These are phyloP conservation scores for Bedellia somnulentella DNA, from an alignment of 2,888 invertebrate genomes.

Conservation along the genomic window DNA sequence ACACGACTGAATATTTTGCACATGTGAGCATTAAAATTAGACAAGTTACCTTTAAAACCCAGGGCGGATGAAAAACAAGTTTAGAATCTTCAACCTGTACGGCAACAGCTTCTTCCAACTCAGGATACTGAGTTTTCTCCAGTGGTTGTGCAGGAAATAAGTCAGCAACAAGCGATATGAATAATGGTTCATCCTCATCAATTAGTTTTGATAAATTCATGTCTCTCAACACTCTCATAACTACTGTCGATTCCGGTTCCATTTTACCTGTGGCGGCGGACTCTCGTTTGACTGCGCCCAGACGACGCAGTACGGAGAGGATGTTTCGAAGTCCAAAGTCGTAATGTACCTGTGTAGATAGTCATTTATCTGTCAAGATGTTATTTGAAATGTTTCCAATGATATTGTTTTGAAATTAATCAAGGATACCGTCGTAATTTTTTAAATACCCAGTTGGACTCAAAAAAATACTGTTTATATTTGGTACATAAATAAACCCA, in stretches of 20 bases:
- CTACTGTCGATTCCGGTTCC: slow-evolving; percentile 93
- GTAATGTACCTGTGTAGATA: slow-evolving; percentile 77
- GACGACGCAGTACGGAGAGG: slow-evolving; percentile 87
- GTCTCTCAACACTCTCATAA: slow-evolving; percentile 95
- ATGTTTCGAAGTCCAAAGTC: slow-evolving; percentile 96
- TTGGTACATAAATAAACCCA: too few relatives aligned
- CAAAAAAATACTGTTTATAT: too few relatives aligned
- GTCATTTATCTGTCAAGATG: slow-evolving; percentile 91
- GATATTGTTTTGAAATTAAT: too few relatives aligned
- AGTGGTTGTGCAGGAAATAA: slow-evolving; percentile 81
- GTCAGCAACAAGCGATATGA: slow-evolving; percentile 93
- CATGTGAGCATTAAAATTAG: neutral
- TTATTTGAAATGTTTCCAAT: slow-evolving; percentile 96
- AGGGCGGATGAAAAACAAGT: slow-evolving; percentile 89
- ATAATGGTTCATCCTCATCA: slow-evolving; percentile 97
- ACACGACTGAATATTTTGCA: neutral
- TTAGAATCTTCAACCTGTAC: slow-evolving; percentile 80
- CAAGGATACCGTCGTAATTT: too few relatives aligned
- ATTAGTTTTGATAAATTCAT: slow-evolving; percentile 98
- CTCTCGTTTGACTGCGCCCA: slow-evolving; percentile 89
- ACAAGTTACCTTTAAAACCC: slow-evolving; percentile 64
- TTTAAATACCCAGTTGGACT: too few relatives aligned
- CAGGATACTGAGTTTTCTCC: slow-evolving; percentile 71
- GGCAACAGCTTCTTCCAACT: slow-evolving; percentile 85
- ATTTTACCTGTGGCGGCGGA: slow-evolving; percentile 71